Evolutionary conservation across 1,140 invertebrate species (phyloP).

Genomic region (Physella acuta): DNA sequence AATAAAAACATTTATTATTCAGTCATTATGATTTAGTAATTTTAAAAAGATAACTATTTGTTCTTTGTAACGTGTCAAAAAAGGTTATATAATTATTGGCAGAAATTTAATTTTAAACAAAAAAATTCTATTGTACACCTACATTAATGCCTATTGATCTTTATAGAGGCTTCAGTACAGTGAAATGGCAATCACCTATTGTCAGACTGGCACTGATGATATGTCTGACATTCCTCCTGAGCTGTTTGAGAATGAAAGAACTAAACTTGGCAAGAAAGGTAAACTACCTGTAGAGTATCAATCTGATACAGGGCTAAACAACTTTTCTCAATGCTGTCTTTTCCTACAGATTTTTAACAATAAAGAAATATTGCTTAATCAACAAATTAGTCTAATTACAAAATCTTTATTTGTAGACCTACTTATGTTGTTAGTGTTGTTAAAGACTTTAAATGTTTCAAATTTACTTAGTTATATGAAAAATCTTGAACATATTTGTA

Average conservation of each 20-base stretch:
- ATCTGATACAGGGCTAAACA: no score
- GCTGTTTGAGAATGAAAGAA: constrained; percentile 55
- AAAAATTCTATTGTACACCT: not conserved
- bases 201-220: constrained; percentile 59
- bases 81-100: no score
- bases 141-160: not conserved
- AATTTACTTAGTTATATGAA: no score
- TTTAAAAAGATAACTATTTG: not conserved
- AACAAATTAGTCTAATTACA: not conserved
- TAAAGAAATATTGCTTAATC: no score
- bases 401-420: not conserved
- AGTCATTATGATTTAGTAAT: no score
- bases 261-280: constrained; percentile 56
- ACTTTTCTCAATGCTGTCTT: no score
- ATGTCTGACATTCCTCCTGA: constrained; percentile 49
- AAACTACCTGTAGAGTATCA: no score
- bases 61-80: not conserved
- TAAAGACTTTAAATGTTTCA: constrained; percentile 36
- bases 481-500: no score
- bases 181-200: constrained; percentile 59
- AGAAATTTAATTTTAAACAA: not conserved
- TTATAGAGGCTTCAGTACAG: constrained; percentile 55
- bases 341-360: no score
- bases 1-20: no score
- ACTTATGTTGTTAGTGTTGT: not conserved